Base-by-base conservation (phyloP, 2,797 vertebrate species). In the Mormyrops boulengeri region DNA sequence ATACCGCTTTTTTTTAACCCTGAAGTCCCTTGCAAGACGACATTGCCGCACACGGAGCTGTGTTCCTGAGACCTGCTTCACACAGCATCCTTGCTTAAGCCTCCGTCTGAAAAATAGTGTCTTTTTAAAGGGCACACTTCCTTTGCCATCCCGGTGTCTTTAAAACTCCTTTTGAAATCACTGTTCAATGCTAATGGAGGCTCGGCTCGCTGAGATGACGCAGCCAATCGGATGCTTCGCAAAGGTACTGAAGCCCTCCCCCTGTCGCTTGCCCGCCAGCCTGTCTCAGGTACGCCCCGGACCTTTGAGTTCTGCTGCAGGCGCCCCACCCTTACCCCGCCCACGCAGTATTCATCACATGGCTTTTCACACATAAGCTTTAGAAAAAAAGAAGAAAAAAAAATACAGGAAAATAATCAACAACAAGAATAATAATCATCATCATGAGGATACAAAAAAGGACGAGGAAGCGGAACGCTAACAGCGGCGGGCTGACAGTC, bases 351-450 rank as follows among this genome's bases (percentile, higher is more conserved):
- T 82, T 55, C 85, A 88, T 88, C 88, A 84, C 89, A 90, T 88
- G 88, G 89, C 88, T 88, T 66, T 3, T 90, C 88, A 87, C 84
- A 66, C 85, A 88, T 38, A 85, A 73, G n/a, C 49, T 85, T 52
- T 53, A 85, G 80, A 22, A 85, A 85, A 62, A 88, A 30, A 44
- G 4, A 85, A 14, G 30, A 66, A 26, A 50, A 85, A 49, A 60
- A 52, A 86, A 88, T 77, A 47, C 57, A 89, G 88, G 60, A 88
- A 88, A 26, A 80, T 49, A 60, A 87, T 77, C 26, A 52, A 53
- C 73, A 60, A 30, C 57, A 22, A 19, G 14, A 60, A 55, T 19
- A 89, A 87, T 87, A 88, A 87, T 89, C 85, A 80, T 82, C 11
- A 57, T 87, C 73, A 49, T 62, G 34, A 49, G 17, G 26, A 69